Evolutionary conservation across 1,140 invertebrate species (phyloP).

Genomic region (Piezodorus guildinii): DNA sequence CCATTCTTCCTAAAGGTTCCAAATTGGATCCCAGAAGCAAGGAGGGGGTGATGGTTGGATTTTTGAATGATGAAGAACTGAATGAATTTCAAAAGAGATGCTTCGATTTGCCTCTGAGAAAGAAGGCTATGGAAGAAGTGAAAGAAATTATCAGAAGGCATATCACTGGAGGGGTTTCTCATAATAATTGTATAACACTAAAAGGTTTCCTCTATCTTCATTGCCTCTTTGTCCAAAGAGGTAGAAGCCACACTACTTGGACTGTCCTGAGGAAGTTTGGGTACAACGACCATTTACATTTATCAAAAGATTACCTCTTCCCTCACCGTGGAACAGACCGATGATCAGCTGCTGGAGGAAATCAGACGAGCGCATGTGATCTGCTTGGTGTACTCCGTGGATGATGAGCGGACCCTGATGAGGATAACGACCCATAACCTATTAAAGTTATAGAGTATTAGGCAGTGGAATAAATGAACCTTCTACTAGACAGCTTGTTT

Average conservation of each 20-base stretch:
- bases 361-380: slow-evolving; percentile 91
- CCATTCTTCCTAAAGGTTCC: too few species aligned
- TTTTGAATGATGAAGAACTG: slow-evolving; percentile 91
- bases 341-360: slow-evolving; percentile 76
- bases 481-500: too few species aligned
- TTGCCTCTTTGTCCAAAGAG: slow-evolving; percentile 94
- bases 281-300: slow-evolving; percentile 86
- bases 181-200: slow-evolving; percentile 80
- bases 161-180: slow-evolving; percentile 74
- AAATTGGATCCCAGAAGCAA: too few species aligned
- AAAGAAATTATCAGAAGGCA: slow-evolving; percentile 89
- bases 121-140: slow-evolving; percentile 92
- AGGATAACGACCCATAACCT: slow-evolving; percentile 75
- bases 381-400: slow-evolving; percentile 93
- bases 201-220: slow-evolving; percentile 95
- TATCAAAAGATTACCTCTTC: slow-evolving; percentile 81
- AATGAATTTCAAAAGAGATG: slow-evolving; percentile 94
- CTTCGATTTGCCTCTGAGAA: slow-evolving; percentile 90
- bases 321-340: slow-evolving; percentile 76
- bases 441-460: too few species aligned
- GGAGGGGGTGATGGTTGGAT: too few species aligned
- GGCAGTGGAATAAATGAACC: too few species aligned
- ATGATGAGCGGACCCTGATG: slow-evolving; percentile 83
- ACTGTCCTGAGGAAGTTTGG: slow-evolving; percentile 97
- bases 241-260: slow-evolving; percentile 99